phyloP scores from a whole-genome alignment of 2,888 invertebrate genomes.

The Neria commutata region DNA sequence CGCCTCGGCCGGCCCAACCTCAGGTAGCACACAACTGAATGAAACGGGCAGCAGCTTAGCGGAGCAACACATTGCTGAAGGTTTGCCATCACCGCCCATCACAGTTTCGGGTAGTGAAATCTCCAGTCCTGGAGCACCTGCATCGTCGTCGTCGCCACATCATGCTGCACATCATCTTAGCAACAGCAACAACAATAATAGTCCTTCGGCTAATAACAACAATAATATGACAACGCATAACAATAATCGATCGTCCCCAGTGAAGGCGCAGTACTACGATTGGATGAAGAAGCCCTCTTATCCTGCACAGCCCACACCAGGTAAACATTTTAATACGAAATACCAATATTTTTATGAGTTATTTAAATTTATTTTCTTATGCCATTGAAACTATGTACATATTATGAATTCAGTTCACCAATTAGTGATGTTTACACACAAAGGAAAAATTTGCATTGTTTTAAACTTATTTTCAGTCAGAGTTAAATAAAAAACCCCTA shows the following conservation, averaged over 20 bases:
- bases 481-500: too few relatives aligned
- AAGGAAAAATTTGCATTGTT: neutral
- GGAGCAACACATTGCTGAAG: conserved; percentile 51
- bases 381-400: neutral
- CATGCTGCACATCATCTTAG: conserved; percentile 58
- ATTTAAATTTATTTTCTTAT: neutral
- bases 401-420: neutral
- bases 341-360: neutral
- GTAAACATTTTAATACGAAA: conserved; percentile 65
- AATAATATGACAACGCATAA: conserved; percentile 40
- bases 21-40: conserved; percentile 44
- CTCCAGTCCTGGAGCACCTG: conserved; percentile 66
- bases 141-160: conserved; percentile 57
- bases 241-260: conserved; percentile 69
- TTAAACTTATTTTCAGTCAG: too few relatives aligned
- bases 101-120: conserved; percentile 67
- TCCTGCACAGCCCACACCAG: conserved; percentile 83
- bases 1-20: conserved; percentile 31
- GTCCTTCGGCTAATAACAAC: conserved; percentile 36
- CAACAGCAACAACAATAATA: conserved; percentile 55
- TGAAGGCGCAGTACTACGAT: conserved; percentile 78
- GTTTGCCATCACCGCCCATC: conserved; percentile 67
- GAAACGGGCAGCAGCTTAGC: conserved; percentile 45
- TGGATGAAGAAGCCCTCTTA: conserved; percentile 93
- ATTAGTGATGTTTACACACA: neutral